Conservation (phyloP, 2,888 invertebrate species). For the Pecten maximus region DNA sequence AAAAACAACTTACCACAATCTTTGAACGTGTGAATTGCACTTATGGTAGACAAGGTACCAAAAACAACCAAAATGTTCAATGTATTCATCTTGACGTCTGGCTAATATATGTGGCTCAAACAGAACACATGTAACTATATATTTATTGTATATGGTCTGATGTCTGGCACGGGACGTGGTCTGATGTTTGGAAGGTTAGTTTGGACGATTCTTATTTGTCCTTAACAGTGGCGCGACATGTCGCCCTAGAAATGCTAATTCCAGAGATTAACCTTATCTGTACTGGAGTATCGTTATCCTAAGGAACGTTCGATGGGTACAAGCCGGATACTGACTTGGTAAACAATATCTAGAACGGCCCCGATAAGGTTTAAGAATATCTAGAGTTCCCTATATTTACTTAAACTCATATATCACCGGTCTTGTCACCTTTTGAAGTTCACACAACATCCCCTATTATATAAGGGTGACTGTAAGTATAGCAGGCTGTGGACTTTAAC, state of each 20-base stretch:
- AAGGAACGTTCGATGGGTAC: neutral
- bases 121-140: neutral
- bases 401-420: neutral
- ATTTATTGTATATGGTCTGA: neutral
- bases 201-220: neutral
- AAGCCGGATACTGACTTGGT: neutral
- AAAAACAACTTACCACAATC: constrained; percentile 36
- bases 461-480: no score
- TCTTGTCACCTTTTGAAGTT: neutral
- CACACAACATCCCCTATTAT: neutral
- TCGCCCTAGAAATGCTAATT: neutral
- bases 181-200: neutral
- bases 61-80: neutral
- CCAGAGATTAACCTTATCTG: neutral
- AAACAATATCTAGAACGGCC: neutral
- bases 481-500: no score
- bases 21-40: neutral
- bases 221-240: neutral
- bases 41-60: neutral
- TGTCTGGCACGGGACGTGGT: neutral
- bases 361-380: neutral
- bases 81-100: neutral
- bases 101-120: neutral
- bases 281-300: neutral
- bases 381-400: neutral